Conservation (phyloP, 2,113 vertebrate species). For the Lipotes vexillifer region DNA sequence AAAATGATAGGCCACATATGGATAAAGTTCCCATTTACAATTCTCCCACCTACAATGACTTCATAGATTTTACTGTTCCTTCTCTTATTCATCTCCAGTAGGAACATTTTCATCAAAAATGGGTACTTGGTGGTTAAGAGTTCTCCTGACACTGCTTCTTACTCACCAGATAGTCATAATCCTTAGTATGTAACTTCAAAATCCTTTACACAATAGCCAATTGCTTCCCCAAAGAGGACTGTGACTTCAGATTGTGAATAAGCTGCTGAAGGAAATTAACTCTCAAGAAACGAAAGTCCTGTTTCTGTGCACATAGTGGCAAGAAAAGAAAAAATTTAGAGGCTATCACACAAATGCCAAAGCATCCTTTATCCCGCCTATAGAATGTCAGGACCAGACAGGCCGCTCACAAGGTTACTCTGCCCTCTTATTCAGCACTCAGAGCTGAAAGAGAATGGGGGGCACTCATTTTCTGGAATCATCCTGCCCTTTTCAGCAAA, state of each 20-base stretch:
- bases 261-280: conserved; percentile 66
- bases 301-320: conserved; percentile 47
- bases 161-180: conserved; percentile 68
- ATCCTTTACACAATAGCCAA: conserved; percentile 72
- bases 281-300: conserved; percentile 59
- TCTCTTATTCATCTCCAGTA: conserved; percentile 24
- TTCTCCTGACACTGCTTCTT: conserved; percentile 62
- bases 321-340: conserved; percentile 53
- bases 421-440: not conserved
- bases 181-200: conserved; percentile 67
- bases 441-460: not conserved
- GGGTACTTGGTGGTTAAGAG: conserved; percentile 49
- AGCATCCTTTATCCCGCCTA: conserved; percentile 1
- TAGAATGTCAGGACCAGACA: not conserved
- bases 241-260: conserved; percentile 67
- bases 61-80: not conserved
- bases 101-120: conserved; percentile 54
- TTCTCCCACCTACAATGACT: not conserved
- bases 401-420: not conserved
- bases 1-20: not conserved
- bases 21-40: conserved; percentile 3
- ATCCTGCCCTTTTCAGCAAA: not conserved
- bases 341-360: not conserved
- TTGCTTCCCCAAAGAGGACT: conserved; percentile 71
- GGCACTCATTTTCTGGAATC: not conserved